Evolutionary conservation across 2,113 vertebrate genomes (phyloP), one percentile per base, ranked within the genome.

Genomic region (Hemichromis elongatus): DNA sequence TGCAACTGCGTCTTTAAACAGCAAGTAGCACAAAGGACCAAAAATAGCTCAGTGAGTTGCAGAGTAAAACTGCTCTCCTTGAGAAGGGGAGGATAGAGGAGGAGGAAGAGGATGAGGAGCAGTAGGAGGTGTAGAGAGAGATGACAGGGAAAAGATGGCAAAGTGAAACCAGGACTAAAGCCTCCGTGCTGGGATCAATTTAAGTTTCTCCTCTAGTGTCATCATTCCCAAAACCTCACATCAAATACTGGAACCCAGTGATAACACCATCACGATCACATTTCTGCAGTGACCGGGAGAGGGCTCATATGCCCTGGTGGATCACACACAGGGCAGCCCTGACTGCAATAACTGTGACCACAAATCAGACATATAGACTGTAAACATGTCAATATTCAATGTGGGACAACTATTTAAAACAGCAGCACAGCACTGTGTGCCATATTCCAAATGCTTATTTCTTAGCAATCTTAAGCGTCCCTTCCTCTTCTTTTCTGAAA

Each of bases 1-100:
- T 90, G 93, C 93, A 95, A 95, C 93, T 93, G 92, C 77, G 88
- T 96, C 94, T 96, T 95, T 96, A 95, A 95, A 95, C 93, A 91
- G 94, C 93, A 96, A 96, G 95, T 96, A 95, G 95, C 95, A 96
- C 95, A 96, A 96, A 95, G 91, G 90, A 95, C 95, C 95, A 95
- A 95, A 96, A 96, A 96, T 96, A 96, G 95, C 94, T 63, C 93
- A 85, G 89, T 33, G 86, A 94, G 94, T 93, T 95, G 92, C 95
- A 93, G 95, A 96, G 93, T 93, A 95, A 93, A 94, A 89, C 82
- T 92, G 93, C 91, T 92, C 90, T 93, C 88, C 94, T 95, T 92
- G 86, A 93, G 82, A 87, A 95, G 53, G 85, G 82, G 89, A 90
- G 80, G 88, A 85, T 83, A 75, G 57, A 88, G 81, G 82, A 91